Evolutionary conservation across 2,797 vertebrate genomes (phyloP).

Genomic region (Sebastes matsubarae): DNA sequence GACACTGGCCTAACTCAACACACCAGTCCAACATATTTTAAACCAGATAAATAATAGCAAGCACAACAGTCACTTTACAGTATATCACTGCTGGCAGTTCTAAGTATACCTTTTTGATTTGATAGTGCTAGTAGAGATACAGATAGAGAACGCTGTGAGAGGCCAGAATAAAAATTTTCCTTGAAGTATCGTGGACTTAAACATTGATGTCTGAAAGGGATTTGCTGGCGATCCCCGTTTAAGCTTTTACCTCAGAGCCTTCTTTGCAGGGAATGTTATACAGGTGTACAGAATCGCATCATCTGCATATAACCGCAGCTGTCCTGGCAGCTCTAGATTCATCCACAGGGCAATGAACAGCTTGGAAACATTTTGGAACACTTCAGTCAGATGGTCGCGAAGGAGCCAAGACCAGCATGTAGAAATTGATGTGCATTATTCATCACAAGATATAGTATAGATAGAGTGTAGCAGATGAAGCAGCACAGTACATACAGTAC

Average conservation of each 20-base stretch:
- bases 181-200: not conserved
- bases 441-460: not conserved
- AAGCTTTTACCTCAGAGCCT: not conserved
- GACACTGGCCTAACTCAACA: not conserved
- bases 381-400: not conserved
- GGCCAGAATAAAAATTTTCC: not conserved
- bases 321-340: not conserved
- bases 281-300: not conserved
- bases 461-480: constrained; percentile 5
- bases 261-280: not conserved
- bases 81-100: not conserved
- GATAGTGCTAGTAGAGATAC: not conserved
- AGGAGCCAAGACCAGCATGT: not conserved
- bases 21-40: not conserved
- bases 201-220: not conserved
- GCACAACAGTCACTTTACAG: not conserved
- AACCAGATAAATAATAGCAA: not conserved
- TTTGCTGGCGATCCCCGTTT: not conserved
- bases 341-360: not conserved
- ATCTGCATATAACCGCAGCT: not conserved
- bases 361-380: not conserved
- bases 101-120: not conserved
- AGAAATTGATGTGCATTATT: not conserved
- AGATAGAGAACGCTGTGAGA: not conserved
- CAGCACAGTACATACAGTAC: not conserved